These are phyloP conservation scores for Epinephelus fuscoguttatus DNA, from an alignment of 2,113 vertebrate genomes.

Conservation along the genomic window DNA sequence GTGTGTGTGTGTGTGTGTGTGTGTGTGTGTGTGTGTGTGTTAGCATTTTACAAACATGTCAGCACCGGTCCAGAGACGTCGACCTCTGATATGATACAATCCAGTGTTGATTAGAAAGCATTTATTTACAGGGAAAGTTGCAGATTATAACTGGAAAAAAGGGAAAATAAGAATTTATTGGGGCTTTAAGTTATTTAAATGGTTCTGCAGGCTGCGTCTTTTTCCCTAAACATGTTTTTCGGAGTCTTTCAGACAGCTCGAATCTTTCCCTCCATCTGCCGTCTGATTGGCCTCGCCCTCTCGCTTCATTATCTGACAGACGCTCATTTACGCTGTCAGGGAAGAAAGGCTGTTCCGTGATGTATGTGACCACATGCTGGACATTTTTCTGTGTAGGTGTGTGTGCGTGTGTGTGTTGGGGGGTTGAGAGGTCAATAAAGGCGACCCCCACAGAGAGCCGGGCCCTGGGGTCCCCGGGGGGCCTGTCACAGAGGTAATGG, in stretches of 20 bases:
- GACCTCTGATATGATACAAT: not conserved
- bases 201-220: not conserved
- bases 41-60: not conserved
- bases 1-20: conserved; percentile 19
- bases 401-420: not conserved
- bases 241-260: not conserved
- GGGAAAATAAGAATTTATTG: not conserved
- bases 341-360: conserved; percentile 72
- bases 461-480: conserved; percentile 75
- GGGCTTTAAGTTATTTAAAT: not conserved
- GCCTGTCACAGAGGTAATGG: conserved; percentile 89
- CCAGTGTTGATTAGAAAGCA: not conserved
- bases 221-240: not conserved
- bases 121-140: not conserved
- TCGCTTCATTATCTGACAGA: conserved; percentile 64
- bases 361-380: conserved; percentile 78
- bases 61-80: not conserved
- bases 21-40: conserved; percentile 16
- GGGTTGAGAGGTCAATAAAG: conserved; percentile 75
- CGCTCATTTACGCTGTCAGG: conserved; percentile 68
- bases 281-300: conserved; percentile 14
- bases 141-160: not conserved
- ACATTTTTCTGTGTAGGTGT: conserved; percentile 22
- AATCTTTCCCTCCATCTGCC: conserved; percentile 33
- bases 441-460: conserved; percentile 84